A percentile compares a stretch with the other conserved stretches of the same genome.
Conservation (phyloP, 1,140 invertebrate species). For the Triops cancriformis region DNA sequence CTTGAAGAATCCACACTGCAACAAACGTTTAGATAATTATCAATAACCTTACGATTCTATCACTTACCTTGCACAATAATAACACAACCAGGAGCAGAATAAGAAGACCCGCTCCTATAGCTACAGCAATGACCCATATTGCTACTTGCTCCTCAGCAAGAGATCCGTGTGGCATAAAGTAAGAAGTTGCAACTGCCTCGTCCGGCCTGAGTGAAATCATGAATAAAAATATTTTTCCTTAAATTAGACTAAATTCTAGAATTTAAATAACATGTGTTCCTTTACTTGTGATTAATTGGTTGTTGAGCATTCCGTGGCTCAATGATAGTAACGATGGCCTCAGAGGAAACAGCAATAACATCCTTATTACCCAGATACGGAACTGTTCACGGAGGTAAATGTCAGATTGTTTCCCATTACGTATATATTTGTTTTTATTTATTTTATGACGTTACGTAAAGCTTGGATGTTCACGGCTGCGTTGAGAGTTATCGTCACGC, state of each 20-base stretch:
- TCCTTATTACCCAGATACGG: constrained; percentile 7
- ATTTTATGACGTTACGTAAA: neutral
- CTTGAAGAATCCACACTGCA: neutral
- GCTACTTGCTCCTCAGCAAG: constrained; percentile 5
- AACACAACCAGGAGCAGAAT: constrained; percentile 17
- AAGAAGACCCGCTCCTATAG: constrained; percentile 19
- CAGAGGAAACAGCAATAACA: constrained; percentile 20
- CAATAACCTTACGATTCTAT: neutral
- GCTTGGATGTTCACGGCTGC: neutral
- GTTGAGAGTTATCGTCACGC: constrained; percentile 15
- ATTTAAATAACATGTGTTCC: too few relatives aligned
- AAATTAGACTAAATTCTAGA: neutral
- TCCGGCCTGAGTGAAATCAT: constrained; percentile 14
- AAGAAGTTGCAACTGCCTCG: constrained; percentile 5
- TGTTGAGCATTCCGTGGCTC: constrained; percentile 20
- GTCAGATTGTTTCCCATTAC: too few relatives aligned
- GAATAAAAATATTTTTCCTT: neutral
- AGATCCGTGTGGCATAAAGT: constrained; percentile 23
- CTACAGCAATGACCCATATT: constrained; percentile 20
- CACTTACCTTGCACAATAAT: constrained; percentile 18
- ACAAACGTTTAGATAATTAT: neutral
- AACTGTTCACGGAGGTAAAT: neutral
- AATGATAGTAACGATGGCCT: constrained; percentile 16
- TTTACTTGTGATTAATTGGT: constrained; percentile 18
- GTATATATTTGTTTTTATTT: too few relatives aligned